phyloP scores from a whole-genome alignment of 2,888 invertebrate genomes.

The Ceraclea dissimilis region DNA sequence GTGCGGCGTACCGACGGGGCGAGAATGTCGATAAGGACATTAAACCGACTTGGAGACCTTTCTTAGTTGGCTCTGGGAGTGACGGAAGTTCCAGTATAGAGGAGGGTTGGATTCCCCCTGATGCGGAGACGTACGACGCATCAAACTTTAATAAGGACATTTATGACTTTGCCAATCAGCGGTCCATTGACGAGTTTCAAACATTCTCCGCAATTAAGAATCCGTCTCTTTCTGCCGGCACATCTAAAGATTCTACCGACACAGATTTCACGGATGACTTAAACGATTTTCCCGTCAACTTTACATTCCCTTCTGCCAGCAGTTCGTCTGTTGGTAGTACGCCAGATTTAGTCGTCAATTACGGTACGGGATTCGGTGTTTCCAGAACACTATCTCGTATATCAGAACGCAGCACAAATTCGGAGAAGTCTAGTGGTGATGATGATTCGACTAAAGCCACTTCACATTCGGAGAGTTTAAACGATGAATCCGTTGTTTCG shows the following conservation, averaged over 20 bases:
- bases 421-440: slow-evolving; percentile 79
- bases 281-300: slow-evolving; percentile 66
- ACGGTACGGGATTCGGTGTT: slow-evolving; percentile 64
- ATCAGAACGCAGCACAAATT: slow-evolving; percentile 81
- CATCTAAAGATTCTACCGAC: slow-evolving; percentile 51
- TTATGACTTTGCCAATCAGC: slow-evolving; percentile 43
- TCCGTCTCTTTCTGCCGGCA: slow-evolving; percentile 40
- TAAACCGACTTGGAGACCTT: slow-evolving; percentile 75
- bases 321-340: slow-evolving; percentile 50
- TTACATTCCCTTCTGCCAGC: slow-evolving; percentile 61
- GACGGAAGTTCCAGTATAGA: slow-evolving; percentile 81
- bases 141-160: slow-evolving; percentile 45
- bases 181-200: slow-evolving; percentile 44
- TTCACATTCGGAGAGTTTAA: slow-evolving; percentile 74
- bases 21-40: slow-evolving; percentile 54
- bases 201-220: slow-evolving; percentile 41
- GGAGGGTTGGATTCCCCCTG: slow-evolving; percentile 73
- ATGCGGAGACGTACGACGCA: slow-evolving; percentile 58
- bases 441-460: slow-evolving; percentile 83
- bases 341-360: slow-evolving; percentile 62
- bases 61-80: slow-evolving; percentile 67
- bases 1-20: slow-evolving; percentile 59
- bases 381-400: slow-evolving; percentile 77
- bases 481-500: slow-evolving; percentile 75
- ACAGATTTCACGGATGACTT: slow-evolving; percentile 68